Percentiles rank a stretch among this genome's conserved stretches.
Evolutionary conservation across 2,113 vertebrate species (phyloP).

Genomic region (rabbit (Oryctolagus cuniculus)): mOryCun1.1 NC_091453.1:85892501-85893000

Average conservation of each 20-base stretch:
- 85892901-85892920: too few relatives aligned
- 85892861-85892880: too few relatives aligned
- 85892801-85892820: too few relatives aligned
- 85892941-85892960: too few relatives aligned
- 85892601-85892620: slow-evolving; percentile 15
- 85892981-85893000: too few relatives aligned
- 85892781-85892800: too few relatives aligned
- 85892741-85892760: not conserved
- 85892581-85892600: slow-evolving; percentile 46
- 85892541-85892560: slow-evolving; percentile 35
- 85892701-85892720: slow-evolving; percentile 15
- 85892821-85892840: too few relatives aligned
- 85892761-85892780: not conserved
- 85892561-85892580: not conserved
- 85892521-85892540: slow-evolving; percentile 54
- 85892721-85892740: slow-evolving; percentile 27
- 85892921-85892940: too few relatives aligned
- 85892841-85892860: too few relatives aligned
- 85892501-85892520: slow-evolving; percentile 3
- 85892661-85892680: slow-evolving; percentile 6
- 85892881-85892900: too few relatives aligned
- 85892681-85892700: slow-evolving; percentile 38
- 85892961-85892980: too few relatives aligned
- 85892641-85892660: slow-evolving; percentile 41
- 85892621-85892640: not conserved